These are phyloP conservation scores for Euglossa dilemma DNA, from an alignment of 1,140 invertebrate genomes.

Conservation along the genomic window DNA sequence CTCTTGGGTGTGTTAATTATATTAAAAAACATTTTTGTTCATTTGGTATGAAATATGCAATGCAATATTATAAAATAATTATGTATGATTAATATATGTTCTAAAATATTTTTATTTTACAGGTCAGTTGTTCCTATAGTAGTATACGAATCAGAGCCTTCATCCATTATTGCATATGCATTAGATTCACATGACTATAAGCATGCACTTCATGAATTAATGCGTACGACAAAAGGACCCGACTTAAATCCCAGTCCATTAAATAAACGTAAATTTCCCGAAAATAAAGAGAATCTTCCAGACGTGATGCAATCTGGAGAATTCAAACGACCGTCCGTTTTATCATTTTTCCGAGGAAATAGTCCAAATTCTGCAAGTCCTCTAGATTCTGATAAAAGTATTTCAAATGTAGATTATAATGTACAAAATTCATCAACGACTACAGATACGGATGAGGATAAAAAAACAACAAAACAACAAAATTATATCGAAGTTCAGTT, in stretches of 20 bases:
- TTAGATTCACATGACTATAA: constrained; percentile 89
- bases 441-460: constrained; percentile 76
- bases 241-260: constrained; percentile 81
- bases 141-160: constrained; percentile 93
- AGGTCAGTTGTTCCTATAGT: constrained; percentile 87
- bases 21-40: not conserved
- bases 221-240: constrained; percentile 69
- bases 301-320: constrained; percentile 77
- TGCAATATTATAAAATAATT: not conserved
- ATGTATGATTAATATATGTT: not conserved
- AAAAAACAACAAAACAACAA: constrained; percentile 76
- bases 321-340: constrained; percentile 79
- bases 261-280: constrained; percentile 80
- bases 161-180: constrained; percentile 94
- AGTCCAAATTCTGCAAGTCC: constrained; percentile 77
- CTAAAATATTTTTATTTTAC: constrained; percentile 47
- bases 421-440: constrained; percentile 45
- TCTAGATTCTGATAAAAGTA: constrained; percentile 74
- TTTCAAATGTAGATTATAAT: constrained; percentile 67
- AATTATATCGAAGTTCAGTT: constrained; percentile 91
- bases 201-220: constrained; percentile 83
- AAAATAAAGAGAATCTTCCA: constrained; percentile 78
- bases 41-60: not conserved
- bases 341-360: constrained; percentile 82
- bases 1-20: constrained; percentile 76